Base-by-base conservation (phyloP, 64 coral and sea anemone genomes). In the Pachyseris speciosa region DNA sequence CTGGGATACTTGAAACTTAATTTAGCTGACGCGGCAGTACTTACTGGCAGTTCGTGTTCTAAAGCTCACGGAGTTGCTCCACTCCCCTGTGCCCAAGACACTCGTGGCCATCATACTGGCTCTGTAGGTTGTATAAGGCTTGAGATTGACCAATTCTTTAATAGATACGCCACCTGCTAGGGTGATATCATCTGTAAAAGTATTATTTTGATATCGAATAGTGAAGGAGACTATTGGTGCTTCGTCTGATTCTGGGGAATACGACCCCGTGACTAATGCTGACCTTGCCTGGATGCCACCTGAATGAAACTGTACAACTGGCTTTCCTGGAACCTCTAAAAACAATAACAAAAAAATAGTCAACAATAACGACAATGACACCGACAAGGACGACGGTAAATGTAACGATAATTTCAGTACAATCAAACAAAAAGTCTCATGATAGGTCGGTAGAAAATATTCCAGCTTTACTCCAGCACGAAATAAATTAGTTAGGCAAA, bases 41-140 rank as follows among this genome's bases (percentile, higher is more conserved):
- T 71, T 87, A 87, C 84, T 15, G 0, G 67, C 44, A 22, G 52
- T 72, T 38, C 27, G 2, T 27, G 84, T 87, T 25, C 0, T 25
- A 11, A 28, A 17, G 10, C 13, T 60, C 11, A 5, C 0, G 0
- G 22, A 5, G 38, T 3, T 20, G 33, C 66, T 87, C 84, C 84
- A 87, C 2, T 25, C 0, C 20, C 84, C 67, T 38, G 5, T 5
- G 1, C 84, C 84, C 4, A 87, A 67, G 37, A 33, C 22, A 57
- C 84, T 87, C 1, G 36, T 72, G 1, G 65, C 83, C 9, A 33
- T 86, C 38, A 69, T 70, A 0, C 9, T 71, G 13, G 52, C 31
- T 16, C 8, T 72, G 44, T 72, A 87, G 66, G 4, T 9, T 16
- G 67, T 72, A 42, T 59, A 87, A 20, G 67, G 83, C 24, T 85